Percentiles rank a stretch among this genome's conserved stretches.
Evolutionary conservation across 2,113 vertebrate species (phyloP).

Genomic region (Poeciliopsis occidentalis): DNA sequence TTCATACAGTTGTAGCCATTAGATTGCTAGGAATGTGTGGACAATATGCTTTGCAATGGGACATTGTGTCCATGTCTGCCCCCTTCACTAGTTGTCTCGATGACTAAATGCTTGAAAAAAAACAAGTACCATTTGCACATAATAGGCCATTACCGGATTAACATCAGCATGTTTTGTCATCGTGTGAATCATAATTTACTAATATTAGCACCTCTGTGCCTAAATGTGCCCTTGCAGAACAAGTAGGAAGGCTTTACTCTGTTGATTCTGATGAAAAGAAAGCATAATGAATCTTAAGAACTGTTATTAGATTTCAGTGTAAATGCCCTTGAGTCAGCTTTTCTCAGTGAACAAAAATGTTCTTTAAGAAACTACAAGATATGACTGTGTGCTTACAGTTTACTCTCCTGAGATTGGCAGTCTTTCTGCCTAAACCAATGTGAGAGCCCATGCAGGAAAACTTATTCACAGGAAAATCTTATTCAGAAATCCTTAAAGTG

Average conservation of each 20-base stretch:
- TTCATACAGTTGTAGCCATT: neutral
- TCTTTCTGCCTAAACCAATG: conserved; percentile 28
- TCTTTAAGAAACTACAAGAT: neutral
- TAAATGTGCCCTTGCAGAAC: neutral
- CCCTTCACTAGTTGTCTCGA: neutral
- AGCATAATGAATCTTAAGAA: no score
- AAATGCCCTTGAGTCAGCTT: neutral
- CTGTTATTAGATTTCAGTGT: neutral
- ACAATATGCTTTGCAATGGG: neutral
- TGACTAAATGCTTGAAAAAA: neutral
- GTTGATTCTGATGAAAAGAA: neutral
- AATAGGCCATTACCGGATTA: neutral
- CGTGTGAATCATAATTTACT: neutral
- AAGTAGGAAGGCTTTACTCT: neutral
- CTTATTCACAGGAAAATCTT: neutral
- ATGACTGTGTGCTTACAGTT: conserved; percentile 15
- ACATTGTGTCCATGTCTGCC: neutral
- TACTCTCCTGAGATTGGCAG: conserved; percentile 15
- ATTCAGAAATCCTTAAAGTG: conserved; percentile 23
- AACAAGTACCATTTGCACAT: neutral
- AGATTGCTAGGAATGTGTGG: neutral
- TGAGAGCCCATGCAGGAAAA: conserved; percentile 1
- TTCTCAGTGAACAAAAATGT: conserved; percentile 3
- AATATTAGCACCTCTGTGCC: neutral
- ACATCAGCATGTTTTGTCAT: neutral